phyloP scores from a whole-genome alignment of 2,113 vertebrate species.

The Opisthocomus hoazin region DNA sequence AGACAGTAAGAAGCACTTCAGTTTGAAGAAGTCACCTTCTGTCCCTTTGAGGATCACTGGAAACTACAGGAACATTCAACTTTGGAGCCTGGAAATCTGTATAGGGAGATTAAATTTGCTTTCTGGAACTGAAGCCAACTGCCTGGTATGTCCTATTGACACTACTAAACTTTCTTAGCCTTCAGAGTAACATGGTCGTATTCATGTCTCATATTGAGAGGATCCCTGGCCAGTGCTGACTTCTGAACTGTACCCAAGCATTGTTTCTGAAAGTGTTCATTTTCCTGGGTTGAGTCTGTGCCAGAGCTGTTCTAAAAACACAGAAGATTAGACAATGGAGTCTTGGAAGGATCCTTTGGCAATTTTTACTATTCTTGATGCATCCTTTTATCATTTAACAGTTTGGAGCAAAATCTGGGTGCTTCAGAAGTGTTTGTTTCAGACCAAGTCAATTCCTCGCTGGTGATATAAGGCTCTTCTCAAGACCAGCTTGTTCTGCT shows the following conservation, averaged over 20 bases:
- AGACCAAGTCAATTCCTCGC: neutral
- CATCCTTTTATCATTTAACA: neutral
- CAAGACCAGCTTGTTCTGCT: neutral
- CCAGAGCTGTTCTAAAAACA: neutral
- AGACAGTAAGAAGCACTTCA: neutral
- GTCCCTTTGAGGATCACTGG: neutral
- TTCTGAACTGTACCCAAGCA: neutral
- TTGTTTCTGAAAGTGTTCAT: neutral
- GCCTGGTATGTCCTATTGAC: neutral
- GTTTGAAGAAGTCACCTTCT: neutral
- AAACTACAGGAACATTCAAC: neutral
- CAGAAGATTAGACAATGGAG: neutral
- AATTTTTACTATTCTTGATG: neutral
- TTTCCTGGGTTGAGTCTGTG: neutral
- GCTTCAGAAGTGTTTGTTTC: neutral
- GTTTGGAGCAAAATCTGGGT: neutral
- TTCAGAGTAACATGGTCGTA: neutral
- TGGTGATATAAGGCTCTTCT: neutral
- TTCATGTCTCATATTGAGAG: neutral
- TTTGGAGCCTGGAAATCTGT: neutral
- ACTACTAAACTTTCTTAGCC: neutral
- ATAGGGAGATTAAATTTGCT: neutral
- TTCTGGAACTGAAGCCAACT: neutral
- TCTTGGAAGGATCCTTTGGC: neutral
- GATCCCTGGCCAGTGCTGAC: neutral